Evolutionary conservation across 2,797 vertebrate genomes (phyloP), one percentile per base, ranked within the genome.

Genomic region (Halcyon smyrnensis): DNA sequence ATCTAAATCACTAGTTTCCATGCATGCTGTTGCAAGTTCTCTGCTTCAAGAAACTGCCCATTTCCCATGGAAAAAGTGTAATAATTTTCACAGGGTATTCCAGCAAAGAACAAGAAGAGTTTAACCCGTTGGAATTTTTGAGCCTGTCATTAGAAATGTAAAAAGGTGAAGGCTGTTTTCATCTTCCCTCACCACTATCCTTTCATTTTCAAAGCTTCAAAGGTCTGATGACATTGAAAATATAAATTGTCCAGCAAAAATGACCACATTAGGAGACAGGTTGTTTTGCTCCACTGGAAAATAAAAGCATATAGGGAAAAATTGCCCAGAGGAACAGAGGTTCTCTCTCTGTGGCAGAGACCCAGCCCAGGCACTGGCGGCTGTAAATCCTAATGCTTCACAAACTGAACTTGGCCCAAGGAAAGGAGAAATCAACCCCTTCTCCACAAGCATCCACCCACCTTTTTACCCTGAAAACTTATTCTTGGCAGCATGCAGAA

Each of bases 121-220:
- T 73, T 39, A 57, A 11, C 15, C 15, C 15, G 25, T 0, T 30
- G 27, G 50, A 37, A 60, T 65, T 92, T 87, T n/a, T 79, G 14
- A 19, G 69, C 1, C 1, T 23, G 17, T 53, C 39, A 11, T 56
- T 45, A 83, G 68, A 50, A 85, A 91, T 64, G 51, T 9, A 25
- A 89, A 67, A 64, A 68, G 1, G 2, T 16, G 36, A 85, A 74
- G 21, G 32, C 63, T 41, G 36, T 59, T 79, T 16, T 79, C 24
- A 14, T 62, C 46, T 84, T 79, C 36, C 36, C 30, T 65, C 56
- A 84, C 3, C 1, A 4, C 11, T 5, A 18, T n/a, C 19, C 63
- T n/a, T 79, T 73, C 24, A 28, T 67, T 92, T 73, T 73, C 37
- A 79, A 95, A 89, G 63, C 27, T 65, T 84, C 37, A 73, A 59